phyloP scores from a whole-genome alignment of 2,888 invertebrate species.

The Acronicta psi region DNA sequence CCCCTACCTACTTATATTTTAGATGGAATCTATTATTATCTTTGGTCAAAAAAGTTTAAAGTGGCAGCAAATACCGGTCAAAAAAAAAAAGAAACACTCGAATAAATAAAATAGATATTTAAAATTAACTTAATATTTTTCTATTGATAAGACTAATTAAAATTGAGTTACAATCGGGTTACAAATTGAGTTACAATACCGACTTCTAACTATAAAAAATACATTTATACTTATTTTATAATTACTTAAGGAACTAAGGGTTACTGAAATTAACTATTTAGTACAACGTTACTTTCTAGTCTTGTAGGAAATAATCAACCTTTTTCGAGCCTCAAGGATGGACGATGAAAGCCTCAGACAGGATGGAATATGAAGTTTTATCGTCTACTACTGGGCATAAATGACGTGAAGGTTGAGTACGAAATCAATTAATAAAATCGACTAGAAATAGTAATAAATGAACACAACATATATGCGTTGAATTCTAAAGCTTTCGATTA shows the following conservation, averaged over 20 bases:
- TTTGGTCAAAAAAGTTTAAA: too few species aligned
- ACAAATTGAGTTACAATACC: background rate
- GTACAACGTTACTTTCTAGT: slow-evolving; percentile 13
- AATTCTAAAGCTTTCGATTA: slow-evolving; percentile 1
- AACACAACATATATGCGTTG: too few species aligned
- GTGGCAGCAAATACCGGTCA: too few species aligned
- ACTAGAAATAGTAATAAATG: slow-evolving; percentile 24
- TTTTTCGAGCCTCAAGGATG: background rate
- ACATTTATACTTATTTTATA: slow-evolving; percentile 3
- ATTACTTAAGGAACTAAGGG: slow-evolving; percentile 14
- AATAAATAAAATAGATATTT: background rate
- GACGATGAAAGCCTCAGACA: too few species aligned
- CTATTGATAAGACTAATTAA: background rate
- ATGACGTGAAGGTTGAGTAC: background rate
- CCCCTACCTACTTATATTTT: too few species aligned
- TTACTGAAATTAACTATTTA: background rate
- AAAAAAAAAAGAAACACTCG: background rate
- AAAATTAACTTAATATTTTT: background rate
- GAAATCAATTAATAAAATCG: slow-evolving; percentile 2
- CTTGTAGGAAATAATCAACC: background rate
- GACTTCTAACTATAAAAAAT: background rate
- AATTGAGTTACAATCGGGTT: slow-evolving; percentile 1
- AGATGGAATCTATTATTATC: too few species aligned
- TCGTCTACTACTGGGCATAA: too few species aligned
- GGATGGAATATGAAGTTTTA: too few species aligned